Evolutionary conservation across 92 coral and sea anemone species (phyloP).

Genomic region (Phenganax stokvisi): DNA sequence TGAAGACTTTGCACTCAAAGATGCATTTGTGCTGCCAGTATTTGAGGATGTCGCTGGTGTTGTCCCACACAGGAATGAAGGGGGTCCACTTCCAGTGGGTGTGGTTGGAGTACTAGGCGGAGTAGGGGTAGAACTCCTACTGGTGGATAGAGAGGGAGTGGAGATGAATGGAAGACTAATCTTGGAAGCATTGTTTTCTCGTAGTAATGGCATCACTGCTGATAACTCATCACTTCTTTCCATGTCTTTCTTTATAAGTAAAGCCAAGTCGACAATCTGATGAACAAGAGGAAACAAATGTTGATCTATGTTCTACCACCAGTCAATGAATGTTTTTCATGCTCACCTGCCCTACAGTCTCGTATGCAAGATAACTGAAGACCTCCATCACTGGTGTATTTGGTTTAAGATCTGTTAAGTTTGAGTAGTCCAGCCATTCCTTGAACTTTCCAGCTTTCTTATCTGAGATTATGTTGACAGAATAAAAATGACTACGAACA

Average conservation of each 20-base stretch:
- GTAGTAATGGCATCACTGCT: constrained; percentile 78
- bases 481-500: background rate
- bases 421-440: constrained; percentile 93
- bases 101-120: constrained; percentile 97
- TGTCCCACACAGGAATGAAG: constrained; percentile 56
- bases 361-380: constrained; percentile 89
- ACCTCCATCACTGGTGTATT: constrained; percentile 98
- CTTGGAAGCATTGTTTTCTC: constrained; percentile 65
- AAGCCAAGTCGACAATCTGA: constrained; percentile 83
- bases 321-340: background rate
- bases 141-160: constrained; percentile 64
- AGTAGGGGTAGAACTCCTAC: constrained; percentile 71
- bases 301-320: background rate
- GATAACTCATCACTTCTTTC: constrained; percentile 71
- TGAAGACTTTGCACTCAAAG: constrained; percentile 57
- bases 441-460: constrained; percentile 97
- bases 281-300: background rate
- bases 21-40: constrained; percentile 43
- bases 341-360: constrained; percentile 89
- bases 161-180: constrained; percentile 54
- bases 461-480: constrained; percentile 47
- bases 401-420: constrained; percentile 90
- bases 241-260: constrained; percentile 81
- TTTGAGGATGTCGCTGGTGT: constrained; percentile 48
- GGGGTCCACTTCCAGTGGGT: constrained; percentile 57